Conservation (phyloP, 2,888 invertebrate species). For the Agonopterix alstromeriana region DNA sequence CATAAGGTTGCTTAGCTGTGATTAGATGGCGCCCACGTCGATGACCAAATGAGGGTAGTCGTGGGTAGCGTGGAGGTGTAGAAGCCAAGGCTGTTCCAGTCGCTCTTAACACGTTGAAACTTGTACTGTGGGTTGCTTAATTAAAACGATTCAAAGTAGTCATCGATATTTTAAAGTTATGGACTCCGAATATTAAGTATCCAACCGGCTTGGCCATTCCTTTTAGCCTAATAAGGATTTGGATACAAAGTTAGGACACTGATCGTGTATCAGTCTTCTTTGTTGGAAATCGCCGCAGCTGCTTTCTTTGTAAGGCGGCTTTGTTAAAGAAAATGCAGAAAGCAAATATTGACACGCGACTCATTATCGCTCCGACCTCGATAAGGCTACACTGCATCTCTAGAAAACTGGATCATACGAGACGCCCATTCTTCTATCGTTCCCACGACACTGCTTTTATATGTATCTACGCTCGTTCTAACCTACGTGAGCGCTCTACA, state of each 20-base stretch:
- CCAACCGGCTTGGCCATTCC: slow-evolving; percentile 4
- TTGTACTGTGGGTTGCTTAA: slow-evolving; percentile 61
- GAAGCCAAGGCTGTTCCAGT: slow-evolving; percentile 70
- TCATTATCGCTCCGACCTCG: slow-evolving; percentile 64
- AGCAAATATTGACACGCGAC: slow-evolving; percentile 60
- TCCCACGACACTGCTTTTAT: slow-evolving; percentile 63
- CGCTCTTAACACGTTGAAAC: slow-evolving; percentile 57
- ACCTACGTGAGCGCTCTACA: slow-evolving; percentile 56
- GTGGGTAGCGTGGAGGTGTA: slow-evolving; percentile 73
- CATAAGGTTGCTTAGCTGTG: slow-evolving; percentile 67
- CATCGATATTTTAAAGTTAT: slow-evolving; percentile 32
- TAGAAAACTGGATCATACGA: slow-evolving; percentile 68
- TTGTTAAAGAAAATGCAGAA: slow-evolving; percentile 27
- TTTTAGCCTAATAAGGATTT: slow-evolving; percentile 15
- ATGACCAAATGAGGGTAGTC: slow-evolving; percentile 74
- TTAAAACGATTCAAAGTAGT: slow-evolving; percentile 54
- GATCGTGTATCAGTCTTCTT: neutral
- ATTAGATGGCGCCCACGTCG: slow-evolving; percentile 66
- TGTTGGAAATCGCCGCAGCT: slow-evolving; percentile 15
- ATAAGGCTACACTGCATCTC: slow-evolving; percentile 56
- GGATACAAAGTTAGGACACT: neutral
- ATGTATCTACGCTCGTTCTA: slow-evolving; percentile 45
- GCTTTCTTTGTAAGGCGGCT: slow-evolving; percentile 8
- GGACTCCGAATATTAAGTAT: slow-evolving; percentile 10
- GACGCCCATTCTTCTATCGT: slow-evolving; percentile 53